These are phyloP conservation scores for Sogatella furcifera DNA, from an alignment of 1,140 invertebrate genomes.

Conservation along the genomic window DNA sequence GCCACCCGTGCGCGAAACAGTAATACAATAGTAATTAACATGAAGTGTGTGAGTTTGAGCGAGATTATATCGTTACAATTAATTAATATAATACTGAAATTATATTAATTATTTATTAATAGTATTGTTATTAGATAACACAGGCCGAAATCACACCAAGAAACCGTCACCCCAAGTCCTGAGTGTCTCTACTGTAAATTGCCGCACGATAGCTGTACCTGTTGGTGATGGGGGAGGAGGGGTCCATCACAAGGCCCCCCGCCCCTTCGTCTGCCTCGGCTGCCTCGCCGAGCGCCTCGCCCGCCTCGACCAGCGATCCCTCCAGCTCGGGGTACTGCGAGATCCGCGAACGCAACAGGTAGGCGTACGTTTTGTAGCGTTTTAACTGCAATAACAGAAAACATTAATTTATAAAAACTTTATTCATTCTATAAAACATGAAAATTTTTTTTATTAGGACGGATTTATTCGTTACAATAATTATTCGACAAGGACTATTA, in stretches of 20 bases:
- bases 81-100: no score
- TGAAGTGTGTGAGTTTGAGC: neutral
- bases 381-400: constrained; percentile 52
- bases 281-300: constrained; percentile 16
- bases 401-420: no score
- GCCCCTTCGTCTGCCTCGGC: constrained; percentile 21
- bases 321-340: constrained; percentile 49
- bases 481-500: no score
- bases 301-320: constrained; percentile 36
- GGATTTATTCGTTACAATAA: no score
- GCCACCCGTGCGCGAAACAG: no score
- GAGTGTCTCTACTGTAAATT: constrained; percentile 20
- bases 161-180: constrained; percentile 17
- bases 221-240: constrained; percentile 16
- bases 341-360: constrained; percentile 64
- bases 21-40: no score
- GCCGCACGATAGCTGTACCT: constrained; percentile 29
- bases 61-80: neutral
- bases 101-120: no score
- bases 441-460: no score
- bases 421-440: no score
- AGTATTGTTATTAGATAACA: constrained; percentile 14
- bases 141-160: constrained; percentile 15
- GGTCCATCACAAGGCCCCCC: neutral
- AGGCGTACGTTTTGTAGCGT: constrained; percentile 76